Evolutionary conservation across 1,140 invertebrate species (phyloP).

Genomic region (Scaptodrosophila lebanonensis): DNA sequence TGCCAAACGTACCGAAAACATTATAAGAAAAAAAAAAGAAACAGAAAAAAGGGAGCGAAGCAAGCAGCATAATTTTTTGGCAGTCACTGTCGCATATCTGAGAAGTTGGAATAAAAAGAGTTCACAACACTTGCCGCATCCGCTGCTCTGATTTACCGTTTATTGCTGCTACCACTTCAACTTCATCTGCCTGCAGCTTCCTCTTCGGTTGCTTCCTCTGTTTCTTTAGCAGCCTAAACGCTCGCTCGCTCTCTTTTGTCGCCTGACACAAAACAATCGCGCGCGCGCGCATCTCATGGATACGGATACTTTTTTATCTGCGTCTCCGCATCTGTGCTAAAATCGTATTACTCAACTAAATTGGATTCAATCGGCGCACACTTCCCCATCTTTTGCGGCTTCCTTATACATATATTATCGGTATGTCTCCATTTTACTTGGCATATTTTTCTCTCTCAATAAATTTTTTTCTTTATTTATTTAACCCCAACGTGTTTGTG

Average conservation of each 20-base stretch:
- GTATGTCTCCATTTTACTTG: conserved; percentile 33
- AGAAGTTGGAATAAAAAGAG: no score
- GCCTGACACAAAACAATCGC: conserved; percentile 10
- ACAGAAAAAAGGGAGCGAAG: no score
- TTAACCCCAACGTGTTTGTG: neutral
- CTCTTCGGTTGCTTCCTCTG: no score
- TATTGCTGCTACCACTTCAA: conserved; percentile 32
- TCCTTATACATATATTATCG: conserved; percentile 19
- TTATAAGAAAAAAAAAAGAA: no score
- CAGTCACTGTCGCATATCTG: no score
- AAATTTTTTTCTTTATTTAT: neutral
- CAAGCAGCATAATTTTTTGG: no score
- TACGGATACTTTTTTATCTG: conserved; percentile 23
- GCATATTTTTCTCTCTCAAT: conserved; percentile 7
- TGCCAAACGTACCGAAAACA: no score
- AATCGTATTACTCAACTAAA: conserved; percentile 24
- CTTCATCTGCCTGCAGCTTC: conserved; percentile 11
- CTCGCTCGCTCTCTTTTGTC: no score
- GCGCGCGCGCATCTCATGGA: conserved; percentile 29
- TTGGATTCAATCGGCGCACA: conserved; percentile 52
- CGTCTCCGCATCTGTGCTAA: conserved; percentile 3
- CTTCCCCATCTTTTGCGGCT: conserved; percentile 16
- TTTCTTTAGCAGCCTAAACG: no score
- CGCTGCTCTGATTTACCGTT: conserved; percentile 59
- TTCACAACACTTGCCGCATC: no score